Evolutionary conservation across 2,888 invertebrate species (phyloP), one percentile per base, ranked within the genome.

Genomic region (Caenorhabditis virilis): DNA sequence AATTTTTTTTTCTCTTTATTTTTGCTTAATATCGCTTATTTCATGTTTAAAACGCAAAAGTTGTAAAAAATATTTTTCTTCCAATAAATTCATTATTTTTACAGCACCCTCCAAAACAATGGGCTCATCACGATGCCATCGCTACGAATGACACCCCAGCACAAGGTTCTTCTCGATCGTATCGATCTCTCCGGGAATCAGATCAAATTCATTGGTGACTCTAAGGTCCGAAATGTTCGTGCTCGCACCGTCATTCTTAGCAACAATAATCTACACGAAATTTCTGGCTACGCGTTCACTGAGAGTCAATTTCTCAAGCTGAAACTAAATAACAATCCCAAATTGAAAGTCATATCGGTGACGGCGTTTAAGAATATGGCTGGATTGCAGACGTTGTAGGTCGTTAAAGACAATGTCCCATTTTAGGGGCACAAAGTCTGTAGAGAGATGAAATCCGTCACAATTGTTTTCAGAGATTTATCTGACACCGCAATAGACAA

Each of bases 231-330:
- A 35, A 55, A 68, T 46, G 69, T 76, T 15, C 52, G 65, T 18
- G 74, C 70, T 4, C 51, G 62, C 16, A 62, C 54, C 9, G 53
- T 77, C 15, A 49, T 56, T 23, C 27, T 77, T 45, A 67, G 52
- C 48, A 49, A 71, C 23, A 78, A 78, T 43, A 48, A 58, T 20
- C 39, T 78, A 2, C 35, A 56, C 9, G 59, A 64, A 50, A 68
- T 79, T 9, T 69, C 63, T 4, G 71, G 66, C 5, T 59, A 74
- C 39, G 79, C 79, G 0, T 79, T 79, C 53, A 63, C 48, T 2
- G 69, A 57, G 9, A 70, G 75, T 53, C 67, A 65, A 35, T 77
- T 79, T 53, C 39, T 76, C n/a, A 58, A 60, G 15, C 38, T 79
- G 76, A 49, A 64, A 23, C 51, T 78, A 1, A 54, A 68, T 45